Conservation (phyloP, 2,888 invertebrate genomes). For the Coleophora deauratella region DNA sequence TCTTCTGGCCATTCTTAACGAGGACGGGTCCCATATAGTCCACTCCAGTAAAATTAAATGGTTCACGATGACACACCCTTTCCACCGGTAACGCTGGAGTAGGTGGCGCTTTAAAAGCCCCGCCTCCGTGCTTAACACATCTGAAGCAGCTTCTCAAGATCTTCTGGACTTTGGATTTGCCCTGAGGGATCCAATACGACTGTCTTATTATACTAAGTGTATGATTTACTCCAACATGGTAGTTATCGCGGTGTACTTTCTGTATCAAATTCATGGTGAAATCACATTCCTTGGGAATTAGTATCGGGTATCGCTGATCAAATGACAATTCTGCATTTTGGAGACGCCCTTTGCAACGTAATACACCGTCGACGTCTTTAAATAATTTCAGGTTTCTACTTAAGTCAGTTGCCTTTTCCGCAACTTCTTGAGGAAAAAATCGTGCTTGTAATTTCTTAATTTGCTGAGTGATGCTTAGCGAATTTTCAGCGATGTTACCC, state of each 20-base stretch:
- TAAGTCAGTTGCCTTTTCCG: no score
- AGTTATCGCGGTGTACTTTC: conserved; percentile 6
- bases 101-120: conserved; percentile 8
- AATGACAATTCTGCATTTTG: no score
- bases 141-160: conserved; percentile 5
- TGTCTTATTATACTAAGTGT: conserved; percentile 3
- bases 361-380: no score
- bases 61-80: conserved; percentile 3
- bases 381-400: no score
- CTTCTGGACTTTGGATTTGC: conserved; percentile 2
- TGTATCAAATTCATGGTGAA: conserved; percentile 3
- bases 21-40: conserved; percentile 8
- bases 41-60: conserved; percentile 6
- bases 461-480: no score
- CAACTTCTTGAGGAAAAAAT: no score
- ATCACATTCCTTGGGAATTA: conserved; percentile 4
- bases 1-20: conserved; percentile 1
- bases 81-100: conserved; percentile 10
- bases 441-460: no score
- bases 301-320: conserved; percentile 7
- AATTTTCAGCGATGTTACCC: no score
- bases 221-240: conserved; percentile 10
- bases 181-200: conserved; percentile 7
- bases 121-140: conserved; percentile 12
- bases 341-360: no score